Conservation (phyloP, 1,140 invertebrate genomes). For the Sitobion miscanthi region DNA sequence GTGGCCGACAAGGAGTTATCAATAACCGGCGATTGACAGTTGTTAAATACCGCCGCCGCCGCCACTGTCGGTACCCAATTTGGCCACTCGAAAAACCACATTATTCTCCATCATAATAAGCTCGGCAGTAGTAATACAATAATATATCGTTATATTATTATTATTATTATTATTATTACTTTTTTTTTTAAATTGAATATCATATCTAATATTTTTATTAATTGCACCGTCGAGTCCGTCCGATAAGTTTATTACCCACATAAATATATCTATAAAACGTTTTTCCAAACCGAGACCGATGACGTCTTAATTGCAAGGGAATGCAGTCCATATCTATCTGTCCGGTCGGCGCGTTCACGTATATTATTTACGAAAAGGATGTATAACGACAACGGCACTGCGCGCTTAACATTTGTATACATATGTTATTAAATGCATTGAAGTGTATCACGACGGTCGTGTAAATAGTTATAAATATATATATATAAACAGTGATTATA, state of each 20-base stretch:
- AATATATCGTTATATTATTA: neutral
- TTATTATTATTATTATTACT: neutral
- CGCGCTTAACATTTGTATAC: neutral
- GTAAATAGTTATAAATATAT: neutral
- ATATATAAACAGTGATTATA: neutral
- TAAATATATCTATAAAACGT: neutral
- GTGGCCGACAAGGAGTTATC: slow-evolving; percentile 42
- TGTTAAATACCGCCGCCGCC: slow-evolving; percentile 44
- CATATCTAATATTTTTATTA: slow-evolving; percentile 53
- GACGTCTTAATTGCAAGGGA: slow-evolving; percentile 53
- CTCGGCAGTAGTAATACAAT: neutral
- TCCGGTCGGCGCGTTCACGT: neutral
- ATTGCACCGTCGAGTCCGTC: neutral
- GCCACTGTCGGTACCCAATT: slow-evolving; percentile 50
- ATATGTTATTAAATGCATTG: neutral
- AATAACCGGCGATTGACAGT: slow-evolving; percentile 44
- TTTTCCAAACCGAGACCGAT: slow-evolving; percentile 40
- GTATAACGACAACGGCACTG: neutral
- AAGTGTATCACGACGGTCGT: neutral
- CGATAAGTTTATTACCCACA: slow-evolving; percentile 18
- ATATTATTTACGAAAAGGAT: neutral
- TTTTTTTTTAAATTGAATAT: neutral
- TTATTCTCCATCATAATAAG: slow-evolving; percentile 37
- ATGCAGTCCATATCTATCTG: slow-evolving; percentile 36
- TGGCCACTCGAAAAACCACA: slow-evolving; percentile 52